Evolutionary conservation across 2,113 vertebrate species (phyloP).

Genomic region (Coptodon bakossiorum): DNA sequence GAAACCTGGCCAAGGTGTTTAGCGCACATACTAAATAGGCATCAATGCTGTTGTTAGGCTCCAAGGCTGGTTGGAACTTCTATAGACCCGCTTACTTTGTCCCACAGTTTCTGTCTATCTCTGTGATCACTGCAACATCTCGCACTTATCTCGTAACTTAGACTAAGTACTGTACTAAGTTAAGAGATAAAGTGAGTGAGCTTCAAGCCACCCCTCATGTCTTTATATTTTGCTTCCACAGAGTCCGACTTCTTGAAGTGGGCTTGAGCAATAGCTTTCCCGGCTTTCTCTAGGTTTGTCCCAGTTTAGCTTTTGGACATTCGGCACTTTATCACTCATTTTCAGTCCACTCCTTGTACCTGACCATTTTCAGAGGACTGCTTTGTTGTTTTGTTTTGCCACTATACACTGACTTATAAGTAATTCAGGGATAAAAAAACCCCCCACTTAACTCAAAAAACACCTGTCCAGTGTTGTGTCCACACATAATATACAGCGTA

Average conservation of each 20-base stretch:
- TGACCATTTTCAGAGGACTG: not conserved
- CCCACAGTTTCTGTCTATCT: not conserved
- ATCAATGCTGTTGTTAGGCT: not conserved
- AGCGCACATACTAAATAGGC: accelerated
- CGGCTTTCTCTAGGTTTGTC: not conserved
- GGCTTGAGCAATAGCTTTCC: not conserved
- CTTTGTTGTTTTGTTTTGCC: not conserved
- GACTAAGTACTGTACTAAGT: not conserved
- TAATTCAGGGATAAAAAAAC: not conserved
- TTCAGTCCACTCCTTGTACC: not conserved
- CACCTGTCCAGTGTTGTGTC: not conserved
- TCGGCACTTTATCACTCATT: not conserved
- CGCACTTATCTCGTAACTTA: not conserved
- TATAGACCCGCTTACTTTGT: accelerated
- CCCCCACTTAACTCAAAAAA: not conserved
- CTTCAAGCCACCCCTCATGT: not conserved
- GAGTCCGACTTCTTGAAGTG: not conserved
- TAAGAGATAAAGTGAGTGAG: not conserved
- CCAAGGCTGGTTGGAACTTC: not conserved
- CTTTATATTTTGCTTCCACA: not conserved
- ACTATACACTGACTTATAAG: not conserved
- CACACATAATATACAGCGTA: not conserved
- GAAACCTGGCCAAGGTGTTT: not conserved
- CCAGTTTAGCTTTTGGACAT: not conserved
- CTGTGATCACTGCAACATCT: not conserved